Evolutionary conservation across 2,888 invertebrate genomes (phyloP).

Genomic region (Lasius fuliginosus): DNA sequence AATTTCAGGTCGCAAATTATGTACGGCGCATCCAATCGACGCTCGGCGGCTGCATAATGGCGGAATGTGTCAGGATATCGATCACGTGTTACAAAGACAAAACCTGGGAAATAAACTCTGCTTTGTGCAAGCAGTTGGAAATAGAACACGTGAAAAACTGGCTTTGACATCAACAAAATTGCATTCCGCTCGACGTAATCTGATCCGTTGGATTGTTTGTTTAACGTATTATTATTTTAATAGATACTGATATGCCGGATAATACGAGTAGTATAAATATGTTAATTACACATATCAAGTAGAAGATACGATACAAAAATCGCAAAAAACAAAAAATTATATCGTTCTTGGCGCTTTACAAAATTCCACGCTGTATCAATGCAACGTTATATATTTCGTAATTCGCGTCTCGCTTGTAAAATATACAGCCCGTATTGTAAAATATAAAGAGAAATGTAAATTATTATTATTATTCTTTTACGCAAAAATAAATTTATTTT

Average conservation of each 20-base stretch:
- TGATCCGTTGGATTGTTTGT: neutral
- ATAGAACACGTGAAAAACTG: neutral
- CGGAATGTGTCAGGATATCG: slow-evolving; percentile 54
- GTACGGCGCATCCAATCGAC: slow-evolving; percentile 54
- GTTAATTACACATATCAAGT: neutral
- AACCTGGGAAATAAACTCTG: slow-evolving; percentile 29
- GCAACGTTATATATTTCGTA: neutral
- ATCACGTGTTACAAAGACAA: slow-evolving; percentile 50
- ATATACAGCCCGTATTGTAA: neutral
- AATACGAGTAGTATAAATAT: neutral
- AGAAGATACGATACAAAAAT: neutral
- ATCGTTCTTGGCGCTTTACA: neutral
- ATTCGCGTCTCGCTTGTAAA: neutral
- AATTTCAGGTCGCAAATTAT: slow-evolving; percentile 56
- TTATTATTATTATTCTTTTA: slow-evolving; percentile 27
- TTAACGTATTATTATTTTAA: neutral
- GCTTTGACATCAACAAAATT: slow-evolving; percentile 5
- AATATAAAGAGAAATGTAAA: slow-evolving; percentile 33
- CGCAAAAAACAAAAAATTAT: neutral
- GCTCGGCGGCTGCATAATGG: slow-evolving; percentile 51
- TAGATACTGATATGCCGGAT: neutral
- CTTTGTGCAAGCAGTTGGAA: neutral
- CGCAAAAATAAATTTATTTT: slow-evolving; percentile 27
- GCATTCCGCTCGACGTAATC: neutral
- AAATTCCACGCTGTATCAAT: neutral